Base-by-base conservation (phyloP, 2,888 invertebrate species). In the Hesperia comma region DNA sequence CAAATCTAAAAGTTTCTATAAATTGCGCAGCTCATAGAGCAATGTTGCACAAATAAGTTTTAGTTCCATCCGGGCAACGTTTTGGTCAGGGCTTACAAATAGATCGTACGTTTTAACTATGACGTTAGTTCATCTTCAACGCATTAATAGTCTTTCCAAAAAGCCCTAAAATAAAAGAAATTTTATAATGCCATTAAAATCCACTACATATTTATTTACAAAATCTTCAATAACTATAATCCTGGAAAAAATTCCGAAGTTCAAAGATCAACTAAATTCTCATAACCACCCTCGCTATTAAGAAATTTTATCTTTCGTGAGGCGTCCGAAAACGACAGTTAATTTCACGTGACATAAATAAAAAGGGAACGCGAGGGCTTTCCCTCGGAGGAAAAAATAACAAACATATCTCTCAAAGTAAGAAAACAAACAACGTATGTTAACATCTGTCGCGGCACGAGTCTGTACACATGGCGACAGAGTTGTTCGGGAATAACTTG, bases 391-490 rank as follows among this genome's bases (percentile, higher is more conserved):
- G 82, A 84, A 85, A 84, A 87, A 90, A 88, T 83, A 90, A 91
- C 88, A 91, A 89, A 91, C 91, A 92, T 90, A 90, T 91, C 90
- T 90, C 85, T 86, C 82, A 85, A 85, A 88, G 86, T 86, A 90
- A 85, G 90, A 90, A 90, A 91, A 92, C 92, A 92, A 91, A 91
- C 91, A 90, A 84, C 90, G 88, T 90, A 83, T 92, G 92, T 90
- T 92, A 90, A 90, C 92, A 92, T 92, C 91, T 92, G 92, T 92
- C 85, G 83, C 62, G 75, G 84, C 90, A 86, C 88, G 90, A 76
- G 85, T 80, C 61, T 62, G 86, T 86, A 88, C 87, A 79, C 78
- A n/a, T 58, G 64, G 17, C 49, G 57, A 64, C 57, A 64, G 14
- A 63, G 56, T 15, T 63, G 49, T 57, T 63, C 43, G 17, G 17